Base-by-base conservation (phyloP, 2,797 vertebrate genomes). In the Hydrolagus colliei region DNA sequence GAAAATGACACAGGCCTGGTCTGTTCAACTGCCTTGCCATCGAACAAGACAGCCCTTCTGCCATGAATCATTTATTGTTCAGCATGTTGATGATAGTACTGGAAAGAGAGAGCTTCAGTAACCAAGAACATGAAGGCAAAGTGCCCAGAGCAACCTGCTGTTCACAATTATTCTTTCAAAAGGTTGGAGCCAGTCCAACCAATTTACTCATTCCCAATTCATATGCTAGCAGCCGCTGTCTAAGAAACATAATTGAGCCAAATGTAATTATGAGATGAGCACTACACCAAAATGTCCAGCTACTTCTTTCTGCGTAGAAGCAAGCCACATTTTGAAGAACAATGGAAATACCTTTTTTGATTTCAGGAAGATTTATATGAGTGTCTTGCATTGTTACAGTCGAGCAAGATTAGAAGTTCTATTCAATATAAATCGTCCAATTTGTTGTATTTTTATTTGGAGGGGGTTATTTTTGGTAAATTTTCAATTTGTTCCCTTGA, bases 121-220 rank as follows among this genome's bases (percentile, higher is more conserved):
- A n/a, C 8, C 16, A 89, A 12, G 88, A 89, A 87, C 5, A 2
- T 77, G 73, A 68, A 88, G 41, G 85, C 2, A 41, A 79, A 88
- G 88, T 73, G 63, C 78, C 86, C 76, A 85, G 1, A 12, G 85
- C 86, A 63, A 78, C 68, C 87, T 86, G 88, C 86, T 88, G 63
- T 87, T 22, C 84, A 71, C 85, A 89, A 90, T 88, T 90, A 89
- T n/a, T 87, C 87, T 67, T 65, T 62, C 22, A 79, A 89, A 88
- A 87, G n/a, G 82, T 0, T 86, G 86, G 82, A 88, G 85, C 72
- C 2, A 4, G 71, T 74, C 35, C 59, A 88, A 11, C n/a, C 35
- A 85, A 62, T 86, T 87, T 87, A 22, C 84, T 32, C 10, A 1
- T 87, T 87, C 68, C 76, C 87, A 89, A 86, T 86, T 76, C 86